Conservation (phyloP, 2,888 invertebrate genomes). For the Plebejus anna region DNA sequence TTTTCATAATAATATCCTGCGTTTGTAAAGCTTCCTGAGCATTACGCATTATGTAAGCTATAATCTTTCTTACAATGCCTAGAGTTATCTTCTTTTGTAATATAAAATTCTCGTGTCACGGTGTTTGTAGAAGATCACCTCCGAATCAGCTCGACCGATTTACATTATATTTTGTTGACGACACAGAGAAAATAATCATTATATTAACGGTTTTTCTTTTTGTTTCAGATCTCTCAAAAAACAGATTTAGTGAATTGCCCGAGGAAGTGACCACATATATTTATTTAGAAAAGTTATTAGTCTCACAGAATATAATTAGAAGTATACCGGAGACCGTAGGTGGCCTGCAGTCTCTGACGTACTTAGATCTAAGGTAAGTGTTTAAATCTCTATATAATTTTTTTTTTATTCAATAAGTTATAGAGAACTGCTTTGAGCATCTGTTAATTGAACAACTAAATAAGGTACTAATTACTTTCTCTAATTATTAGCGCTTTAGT, state of each 20-base stretch:
- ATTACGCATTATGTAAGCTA: constrained; percentile 16
- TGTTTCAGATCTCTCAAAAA: constrained; percentile 76
- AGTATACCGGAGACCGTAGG: constrained; percentile 91
- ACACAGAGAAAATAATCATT: neutral
- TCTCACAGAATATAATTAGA: constrained; percentile 95
- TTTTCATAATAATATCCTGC: constrained; percentile 46
- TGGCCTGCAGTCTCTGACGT: constrained; percentile 90
- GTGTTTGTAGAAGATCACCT: neutral
- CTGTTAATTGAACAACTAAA: neutral
- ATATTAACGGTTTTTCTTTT: constrained; percentile 36
- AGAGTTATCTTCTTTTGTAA: neutral
- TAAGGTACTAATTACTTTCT: no score
- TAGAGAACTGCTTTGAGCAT: neutral
- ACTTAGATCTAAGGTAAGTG: constrained; percentile 91
- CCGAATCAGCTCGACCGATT: no score
- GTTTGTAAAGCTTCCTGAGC: constrained; percentile 35
- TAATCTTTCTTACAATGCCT: neutral
- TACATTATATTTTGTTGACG: neutral
- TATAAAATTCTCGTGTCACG: neutral
- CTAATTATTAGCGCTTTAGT: no score
- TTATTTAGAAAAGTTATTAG: constrained; percentile 92
- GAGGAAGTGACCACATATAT: constrained; percentile 92
- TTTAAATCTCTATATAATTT: neutral
- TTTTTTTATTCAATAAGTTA: neutral
- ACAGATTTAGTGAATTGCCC: constrained; percentile 92